Evolutionary conservation across 2,797 vertebrate species (phyloP).

Genomic region (Spinibarbus caldwelli): DNA sequence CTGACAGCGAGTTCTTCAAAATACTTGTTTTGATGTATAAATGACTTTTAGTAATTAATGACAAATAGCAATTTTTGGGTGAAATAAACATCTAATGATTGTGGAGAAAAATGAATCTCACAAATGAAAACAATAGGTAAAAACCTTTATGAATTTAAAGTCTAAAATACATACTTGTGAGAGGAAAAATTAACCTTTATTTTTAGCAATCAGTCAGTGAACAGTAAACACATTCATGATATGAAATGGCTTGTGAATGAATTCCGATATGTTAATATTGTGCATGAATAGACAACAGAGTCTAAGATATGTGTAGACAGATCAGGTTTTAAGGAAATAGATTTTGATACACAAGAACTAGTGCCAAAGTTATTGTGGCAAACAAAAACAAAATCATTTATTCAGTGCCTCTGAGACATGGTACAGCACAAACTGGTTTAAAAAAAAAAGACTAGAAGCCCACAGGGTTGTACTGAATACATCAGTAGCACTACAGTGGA

Average conservation of each 20-base stretch:
- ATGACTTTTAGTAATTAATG: neutral
- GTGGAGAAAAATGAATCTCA: neutral
- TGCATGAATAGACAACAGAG: constrained; percentile 14
- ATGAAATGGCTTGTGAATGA: constrained; percentile 31
- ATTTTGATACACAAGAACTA: constrained; percentile 37
- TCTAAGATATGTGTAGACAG: no score
- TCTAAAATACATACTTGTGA: neutral
- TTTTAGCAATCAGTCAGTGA: constrained; percentile 18
- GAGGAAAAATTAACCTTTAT: constrained; percentile 24
- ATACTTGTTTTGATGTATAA: neutral
- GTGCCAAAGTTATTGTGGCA: constrained; percentile 45
- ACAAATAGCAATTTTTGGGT: neutral
- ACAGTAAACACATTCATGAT: constrained; percentile 32
- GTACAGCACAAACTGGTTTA: constrained; percentile 77
- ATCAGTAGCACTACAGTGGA: constrained; percentile 63
- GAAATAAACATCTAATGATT: neutral
- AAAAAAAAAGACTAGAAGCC: constrained; percentile 56
- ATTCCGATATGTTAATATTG: constrained; percentile 37
- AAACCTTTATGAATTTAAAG: neutral
- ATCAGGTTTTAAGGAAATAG: constrained; percentile 11
- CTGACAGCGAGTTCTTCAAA: neutral
- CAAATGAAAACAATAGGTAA: neutral
- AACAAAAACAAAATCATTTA: constrained; percentile 79
- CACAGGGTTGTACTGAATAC: constrained; percentile 67
- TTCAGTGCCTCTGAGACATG: constrained; percentile 88